These are phyloP conservation scores for Scortum barcoo DNA, from an alignment of 2,113 vertebrate genomes.

Conservation along the genomic window DNA sequence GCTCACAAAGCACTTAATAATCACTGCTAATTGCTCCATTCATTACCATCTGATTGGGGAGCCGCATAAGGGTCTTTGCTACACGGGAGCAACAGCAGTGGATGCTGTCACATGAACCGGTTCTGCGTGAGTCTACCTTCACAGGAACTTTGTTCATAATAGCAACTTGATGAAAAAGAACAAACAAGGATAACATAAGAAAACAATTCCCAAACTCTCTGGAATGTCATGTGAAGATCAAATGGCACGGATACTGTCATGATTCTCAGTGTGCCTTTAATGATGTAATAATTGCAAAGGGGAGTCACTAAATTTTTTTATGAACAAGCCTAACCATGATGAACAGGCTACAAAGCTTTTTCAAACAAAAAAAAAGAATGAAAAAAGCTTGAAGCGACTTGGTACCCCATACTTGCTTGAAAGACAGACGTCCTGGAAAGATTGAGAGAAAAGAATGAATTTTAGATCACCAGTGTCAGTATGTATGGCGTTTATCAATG, in stretches of 20 bases:
- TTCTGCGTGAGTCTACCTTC: constrained; percentile 1
- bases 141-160: background rate
- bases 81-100: constrained; percentile 1
- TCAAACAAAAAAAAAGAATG: background rate
- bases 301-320: background rate
- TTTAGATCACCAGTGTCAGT: constrained; percentile 48
- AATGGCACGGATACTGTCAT: background rate
- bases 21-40: constrained; percentile 77
- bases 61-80: constrained; percentile 40
- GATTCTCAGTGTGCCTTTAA: background rate
- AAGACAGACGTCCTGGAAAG: constrained; percentile 7
- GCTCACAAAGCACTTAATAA: constrained; percentile 73
- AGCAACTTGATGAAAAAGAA: background rate
- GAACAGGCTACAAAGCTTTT: constrained; percentile 22
- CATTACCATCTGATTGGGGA: constrained; percentile 70
- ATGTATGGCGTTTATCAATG: constrained; percentile 24
- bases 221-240: background rate
- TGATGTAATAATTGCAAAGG: constrained; percentile 14
- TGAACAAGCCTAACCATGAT: constrained; percentile 6
- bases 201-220: background rate
- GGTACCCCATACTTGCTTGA: background rate
- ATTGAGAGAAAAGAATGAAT: constrained; percentile 35
- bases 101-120: constrained; percentile 5
- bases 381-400: constrained; percentile 11
- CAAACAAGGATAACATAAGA: background rate